A percentile compares a stretch with the other conserved stretches of the same genome.
phyloP scores from a whole-genome alignment of 2,888 invertebrate genomes.

The Aphrophora alni region DNA sequence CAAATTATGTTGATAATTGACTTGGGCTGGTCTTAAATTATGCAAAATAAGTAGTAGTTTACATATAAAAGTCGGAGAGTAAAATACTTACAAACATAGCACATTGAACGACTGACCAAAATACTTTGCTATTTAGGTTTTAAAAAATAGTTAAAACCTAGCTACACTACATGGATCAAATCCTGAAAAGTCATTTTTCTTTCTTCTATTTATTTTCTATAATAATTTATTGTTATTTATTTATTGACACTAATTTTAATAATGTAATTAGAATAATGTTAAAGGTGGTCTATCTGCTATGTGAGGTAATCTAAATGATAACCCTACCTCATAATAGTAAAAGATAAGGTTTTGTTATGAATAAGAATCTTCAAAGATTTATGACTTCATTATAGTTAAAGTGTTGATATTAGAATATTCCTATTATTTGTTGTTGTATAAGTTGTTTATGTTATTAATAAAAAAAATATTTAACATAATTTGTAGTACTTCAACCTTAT shows the following conservation, averaged over 20 bases:
- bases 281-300: no score
- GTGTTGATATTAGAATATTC: no score
- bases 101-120: neutral
- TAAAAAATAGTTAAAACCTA: neutral
- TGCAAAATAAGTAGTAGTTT: neutral
- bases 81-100: neutral
- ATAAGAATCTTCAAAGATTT: no score
- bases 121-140: neutral
- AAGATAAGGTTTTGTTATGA: no score
- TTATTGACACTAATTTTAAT: neutral
- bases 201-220: neutral
- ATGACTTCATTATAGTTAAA: no score
- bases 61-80: neutral
- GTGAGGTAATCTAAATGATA: no score
- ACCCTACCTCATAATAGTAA: no score
- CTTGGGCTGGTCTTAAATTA: neutral
- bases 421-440: no score
- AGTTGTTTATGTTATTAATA: no score
- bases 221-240: neutral
- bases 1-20: neutral
- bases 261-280: no score
- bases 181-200: neutral
- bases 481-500: no score
- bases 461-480: no score
- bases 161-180: neutral